Conservation (phyloP, 2,888 invertebrate species). For the Thyatira batis region DNA sequence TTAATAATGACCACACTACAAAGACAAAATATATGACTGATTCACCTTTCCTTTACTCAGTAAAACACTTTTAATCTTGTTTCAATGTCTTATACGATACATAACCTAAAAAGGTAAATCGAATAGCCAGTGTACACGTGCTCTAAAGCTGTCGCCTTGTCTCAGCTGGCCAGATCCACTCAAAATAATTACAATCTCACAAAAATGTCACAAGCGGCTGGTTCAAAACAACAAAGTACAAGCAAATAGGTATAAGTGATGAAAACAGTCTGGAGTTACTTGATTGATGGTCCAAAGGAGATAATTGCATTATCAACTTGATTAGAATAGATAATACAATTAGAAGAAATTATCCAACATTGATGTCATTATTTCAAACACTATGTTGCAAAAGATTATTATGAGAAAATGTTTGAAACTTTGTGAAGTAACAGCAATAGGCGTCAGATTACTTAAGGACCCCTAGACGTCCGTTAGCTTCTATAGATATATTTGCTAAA, state of each 20-base stretch:
- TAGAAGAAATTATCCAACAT: neutral
- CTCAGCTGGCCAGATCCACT: constrained; percentile 57
- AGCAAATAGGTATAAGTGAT: constrained; percentile 52
- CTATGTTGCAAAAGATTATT: neutral
- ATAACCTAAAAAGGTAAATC: neutral
- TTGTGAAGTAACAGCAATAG: neutral
- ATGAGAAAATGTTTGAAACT: too few relatives aligned
- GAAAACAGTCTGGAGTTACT: constrained; percentile 40
- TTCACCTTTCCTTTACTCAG: too few relatives aligned
- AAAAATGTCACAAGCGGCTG: constrained; percentile 44
- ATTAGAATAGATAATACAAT: too few relatives aligned
- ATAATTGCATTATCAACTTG: neutral
- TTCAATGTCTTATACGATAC: neutral
- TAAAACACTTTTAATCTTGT: neutral
- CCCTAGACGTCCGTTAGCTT: constrained; percentile 5
- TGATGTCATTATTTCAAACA: neutral
- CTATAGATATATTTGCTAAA: neutral
- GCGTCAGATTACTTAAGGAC: neutral
- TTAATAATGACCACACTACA: too few relatives aligned
- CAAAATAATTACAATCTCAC: constrained; percentile 62
- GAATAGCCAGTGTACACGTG: neutral
- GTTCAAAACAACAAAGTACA: constrained; percentile 30
- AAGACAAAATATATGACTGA: too few relatives aligned
- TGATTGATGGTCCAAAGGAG: constrained; percentile 42
- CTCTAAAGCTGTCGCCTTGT: constrained; percentile 21